Conservation (phyloP, 2,888 invertebrate species). For the Pelosia muscerda region DNA sequence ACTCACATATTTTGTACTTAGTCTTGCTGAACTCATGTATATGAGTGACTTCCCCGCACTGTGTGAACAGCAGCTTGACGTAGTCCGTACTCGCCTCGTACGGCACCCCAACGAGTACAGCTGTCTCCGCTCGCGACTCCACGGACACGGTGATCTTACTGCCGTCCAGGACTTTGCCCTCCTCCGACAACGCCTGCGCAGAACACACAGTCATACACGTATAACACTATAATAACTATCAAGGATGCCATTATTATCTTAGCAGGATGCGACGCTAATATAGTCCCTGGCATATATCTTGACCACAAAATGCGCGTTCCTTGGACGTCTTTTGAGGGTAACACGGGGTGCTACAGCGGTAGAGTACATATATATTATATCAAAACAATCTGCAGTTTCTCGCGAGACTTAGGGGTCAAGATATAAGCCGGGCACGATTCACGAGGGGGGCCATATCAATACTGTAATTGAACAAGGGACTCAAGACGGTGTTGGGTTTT, state of each 20-base stretch:
- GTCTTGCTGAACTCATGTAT: constrained; percentile 86
- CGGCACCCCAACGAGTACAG: constrained; percentile 83
- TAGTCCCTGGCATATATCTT: too few relatives aligned
- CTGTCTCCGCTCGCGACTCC: constrained; percentile 81
- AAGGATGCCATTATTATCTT: not conserved
- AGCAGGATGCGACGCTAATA: not conserved
- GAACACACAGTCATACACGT: not conserved
- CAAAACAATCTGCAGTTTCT: too few relatives aligned
- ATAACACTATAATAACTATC: not conserved
- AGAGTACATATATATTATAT: too few relatives aligned
- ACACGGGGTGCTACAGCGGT: too few relatives aligned
- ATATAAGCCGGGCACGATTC: too few relatives aligned
- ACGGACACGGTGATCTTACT: constrained; percentile 72
- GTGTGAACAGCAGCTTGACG: constrained; percentile 76
- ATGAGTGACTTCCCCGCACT: constrained; percentile 82
- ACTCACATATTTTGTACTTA: constrained; percentile 84
- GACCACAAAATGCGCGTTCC: too few relatives aligned
- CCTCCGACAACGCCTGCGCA: constrained; percentile 76
- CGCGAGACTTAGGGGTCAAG: too few relatives aligned
- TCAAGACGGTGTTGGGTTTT: too few relatives aligned
- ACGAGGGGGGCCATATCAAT: not conserved
- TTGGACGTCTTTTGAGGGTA: too few relatives aligned
- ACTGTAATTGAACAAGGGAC: too few relatives aligned
- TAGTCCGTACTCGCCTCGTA: constrained; percentile 82
- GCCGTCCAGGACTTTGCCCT: constrained; percentile 76